Base-by-base conservation (phyloP, 2,888 invertebrate species). In the Parnassius apollo region DNA sequence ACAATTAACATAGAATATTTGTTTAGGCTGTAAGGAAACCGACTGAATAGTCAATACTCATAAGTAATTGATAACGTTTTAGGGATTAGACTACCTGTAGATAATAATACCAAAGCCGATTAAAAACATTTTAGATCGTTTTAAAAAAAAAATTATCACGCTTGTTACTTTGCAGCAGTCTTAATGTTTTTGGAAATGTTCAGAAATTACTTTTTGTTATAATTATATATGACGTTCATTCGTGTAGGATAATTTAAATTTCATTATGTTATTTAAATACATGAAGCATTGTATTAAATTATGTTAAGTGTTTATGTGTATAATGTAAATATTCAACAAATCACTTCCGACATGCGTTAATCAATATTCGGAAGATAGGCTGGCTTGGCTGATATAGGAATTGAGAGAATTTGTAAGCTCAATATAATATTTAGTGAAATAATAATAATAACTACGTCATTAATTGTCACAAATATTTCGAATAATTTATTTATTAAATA, bases 31-130 rank as follows among this genome's bases (percentile, higher is more conserved):
- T 91, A 91, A 91, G 90, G 78, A 85, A 87, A 82, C 87, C 86
- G 91, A 91, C 91, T 91, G 91, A 91, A 91, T 91, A 91, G 91
- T 91, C 91, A 91, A 82, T 85, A 81, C 84, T 87, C 83, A 82
- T 88, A 86, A 86, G 83, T 82, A 83, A 82, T 81, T 69, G 85
- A 78, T 82, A 84, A 82, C 79, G 77, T 69, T 60, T 64, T 57
- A 54, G 62, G 57, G 12, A 48, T 54, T 61, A 59, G 56, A 58
- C 51, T 44, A 58, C 50, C 61, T 10, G 57, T 65, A 61, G 61
- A 61, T 18, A 50, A 57, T 61, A 57, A 54, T 60, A 35, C 11
- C 42, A n/a, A 46, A 51, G 13, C 52, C 48, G 7, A 57, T 42
- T 11, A 46, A 62, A 49, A 12, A 4, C 13, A 54, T 25, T 53